Evolutionary conservation across 2,113 vertebrate genomes (phyloP), one percentile per base, ranked within the genome.

Genomic region (Anhinga rufa): DNA sequence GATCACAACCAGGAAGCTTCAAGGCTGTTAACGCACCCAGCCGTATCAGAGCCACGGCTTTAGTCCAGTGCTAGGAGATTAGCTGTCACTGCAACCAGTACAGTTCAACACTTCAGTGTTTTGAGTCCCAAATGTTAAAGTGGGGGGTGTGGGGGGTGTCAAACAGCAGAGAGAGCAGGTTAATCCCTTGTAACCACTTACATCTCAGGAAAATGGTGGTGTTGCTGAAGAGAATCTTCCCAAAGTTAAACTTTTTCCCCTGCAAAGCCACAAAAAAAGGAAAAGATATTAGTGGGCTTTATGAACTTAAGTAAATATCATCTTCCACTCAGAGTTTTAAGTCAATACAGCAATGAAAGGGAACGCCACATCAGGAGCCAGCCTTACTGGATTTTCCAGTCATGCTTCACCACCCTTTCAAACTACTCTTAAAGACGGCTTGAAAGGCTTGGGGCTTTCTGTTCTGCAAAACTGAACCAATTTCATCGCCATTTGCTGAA

Each of bases 161-260:
- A 80, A 93, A 85, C 46, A 80, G 61, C 72, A 77, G 28, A 61
- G 4, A 61, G 16, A 79, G 11, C 54, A 48, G 14, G 42, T 82
- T 83, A 88, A 83, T 40, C 24, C 26, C 28, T 10, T 31, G 15
- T 40, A 95, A 91, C 29, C 69, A 98, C 98, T 98, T 98, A 98
- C 98, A 98, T 90, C 96, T 98, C 90, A 98, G 72, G 70, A 96
- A 98, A 95, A 98, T 97, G n/a, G 98, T 98, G 42, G 98, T 98
- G 92, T 98, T 98, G 95, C 95, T 97, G 94, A 98, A 98, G 42
- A 98, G 98, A 89, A 98, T 98, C 93, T 98, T 98, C 85, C 98
- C 98, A 82, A 98, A 98, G 88, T 96, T 98, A 96, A 98, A 98
- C 60, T 97, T 97, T 93, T 98, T 98, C 22, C 78, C 97, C 98